Evolutionary conservation across 2,797 vertebrate species (phyloP).

Genomic region (Hemibagrus guttatus): DNA sequence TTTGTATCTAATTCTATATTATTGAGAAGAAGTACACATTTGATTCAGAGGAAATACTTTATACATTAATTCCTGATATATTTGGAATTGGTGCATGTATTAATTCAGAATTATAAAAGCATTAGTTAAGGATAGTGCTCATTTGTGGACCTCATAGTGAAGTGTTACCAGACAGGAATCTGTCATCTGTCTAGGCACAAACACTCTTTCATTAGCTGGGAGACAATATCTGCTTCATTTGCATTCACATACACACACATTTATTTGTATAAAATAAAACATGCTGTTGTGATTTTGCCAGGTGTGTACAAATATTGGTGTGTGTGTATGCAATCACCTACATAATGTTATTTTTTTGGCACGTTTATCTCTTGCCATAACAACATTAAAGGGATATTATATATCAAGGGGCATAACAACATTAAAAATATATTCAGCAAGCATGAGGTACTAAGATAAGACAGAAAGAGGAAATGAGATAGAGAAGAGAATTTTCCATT

Average conservation of each 20-base stretch:
- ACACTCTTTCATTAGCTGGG: neutral
- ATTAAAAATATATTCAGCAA: neutral
- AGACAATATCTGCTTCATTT: constrained; percentile 7
- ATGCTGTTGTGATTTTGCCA: neutral
- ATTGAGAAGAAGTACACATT: neutral
- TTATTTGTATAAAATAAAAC: constrained; percentile 1
- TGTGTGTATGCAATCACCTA: neutral
- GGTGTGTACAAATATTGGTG: neutral
- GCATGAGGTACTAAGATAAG: neutral
- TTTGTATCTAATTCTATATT: neutral
- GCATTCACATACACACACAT: neutral
- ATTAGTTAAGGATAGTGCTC: neutral
- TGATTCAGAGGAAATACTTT: neutral
- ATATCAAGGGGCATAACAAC: neutral
- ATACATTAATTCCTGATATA: neutral
- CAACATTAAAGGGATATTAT: neutral
- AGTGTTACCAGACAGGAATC: neutral
- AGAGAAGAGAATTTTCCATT: constrained; percentile 11
- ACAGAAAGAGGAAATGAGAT: constrained; percentile 1
- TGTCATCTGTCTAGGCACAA: neutral
- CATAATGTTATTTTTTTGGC: neutral
- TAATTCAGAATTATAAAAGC: neutral
- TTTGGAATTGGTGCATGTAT: neutral
- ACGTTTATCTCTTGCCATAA: constrained; percentile 16
- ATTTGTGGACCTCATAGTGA: neutral